Conservation (phyloP, 2,113 vertebrate genomes). For the Agapornis roseicollis region DNA sequence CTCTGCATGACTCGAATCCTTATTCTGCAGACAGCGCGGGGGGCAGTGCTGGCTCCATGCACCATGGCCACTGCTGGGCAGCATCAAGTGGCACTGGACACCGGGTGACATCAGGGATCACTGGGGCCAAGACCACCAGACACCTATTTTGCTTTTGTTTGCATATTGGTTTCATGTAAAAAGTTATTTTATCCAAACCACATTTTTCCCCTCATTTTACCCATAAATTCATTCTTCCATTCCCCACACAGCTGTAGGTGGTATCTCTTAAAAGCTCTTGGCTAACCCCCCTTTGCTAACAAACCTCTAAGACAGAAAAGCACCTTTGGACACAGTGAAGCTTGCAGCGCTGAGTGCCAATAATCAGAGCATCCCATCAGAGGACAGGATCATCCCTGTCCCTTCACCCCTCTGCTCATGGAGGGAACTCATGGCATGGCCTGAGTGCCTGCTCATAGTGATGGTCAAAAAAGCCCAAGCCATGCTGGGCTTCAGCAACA, state of each 20-base stretch:
- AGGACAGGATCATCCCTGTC: background rate
- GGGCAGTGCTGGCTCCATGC: background rate
- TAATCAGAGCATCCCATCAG: too few species aligned
- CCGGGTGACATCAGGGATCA: fast-evolving
- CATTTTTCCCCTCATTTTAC: background rate
- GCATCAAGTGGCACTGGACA: background rate
- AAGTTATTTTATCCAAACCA: background rate
- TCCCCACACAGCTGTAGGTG: background rate
- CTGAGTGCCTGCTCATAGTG: background rate
- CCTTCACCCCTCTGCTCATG: background rate
- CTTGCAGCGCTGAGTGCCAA: background rate
- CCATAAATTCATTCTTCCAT: background rate
- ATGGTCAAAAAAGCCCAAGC: background rate
- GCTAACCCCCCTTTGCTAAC: background rate
- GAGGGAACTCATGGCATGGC: background rate
- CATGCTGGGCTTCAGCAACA: too few species aligned
- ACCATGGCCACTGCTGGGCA: fast-evolving
- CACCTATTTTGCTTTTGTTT: background rate
- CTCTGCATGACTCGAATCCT: background rate
- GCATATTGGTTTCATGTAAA: background rate
- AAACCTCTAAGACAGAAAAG: background rate
- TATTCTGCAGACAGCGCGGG: fast-evolving
- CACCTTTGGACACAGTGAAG: background rate
- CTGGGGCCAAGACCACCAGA: background rate
- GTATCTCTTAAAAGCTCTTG: background rate